Evolutionary conservation across 2,888 invertebrate species (phyloP).

Genomic region (Uloborus plumipes): DNA sequence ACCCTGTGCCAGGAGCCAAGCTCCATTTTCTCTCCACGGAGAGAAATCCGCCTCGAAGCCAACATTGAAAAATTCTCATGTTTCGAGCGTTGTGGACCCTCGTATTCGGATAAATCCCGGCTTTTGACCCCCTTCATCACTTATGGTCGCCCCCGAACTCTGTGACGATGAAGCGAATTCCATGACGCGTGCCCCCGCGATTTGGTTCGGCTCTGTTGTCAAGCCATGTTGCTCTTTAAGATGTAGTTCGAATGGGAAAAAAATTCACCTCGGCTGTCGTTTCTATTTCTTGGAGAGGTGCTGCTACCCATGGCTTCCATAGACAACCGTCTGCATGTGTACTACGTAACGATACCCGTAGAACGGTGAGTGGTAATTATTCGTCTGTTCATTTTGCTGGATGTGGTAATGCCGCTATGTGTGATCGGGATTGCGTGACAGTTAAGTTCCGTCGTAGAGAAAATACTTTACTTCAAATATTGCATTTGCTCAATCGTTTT

Average conservation of each 20-base stretch:
- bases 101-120: not conserved
- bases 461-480: too few relatives aligned
- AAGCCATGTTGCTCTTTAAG: slow-evolving; percentile 34
- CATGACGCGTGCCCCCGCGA: not conserved
- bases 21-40: slow-evolving; percentile 35
- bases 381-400: too few relatives aligned
- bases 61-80: not conserved
- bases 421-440: too few relatives aligned
- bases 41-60: not conserved
- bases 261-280: slow-evolving; percentile 5
- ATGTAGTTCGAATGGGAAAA: slow-evolving; percentile 24
- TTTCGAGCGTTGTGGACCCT: not conserved
- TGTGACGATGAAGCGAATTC: too few relatives aligned
- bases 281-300: slow-evolving; percentile 15
- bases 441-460: too few relatives aligned
- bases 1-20: slow-evolving; percentile 16
- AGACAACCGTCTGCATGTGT: slow-evolving; percentile 75
- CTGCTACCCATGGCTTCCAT: slow-evolving; percentile 73
- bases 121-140: too few relatives aligned
- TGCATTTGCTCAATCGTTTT: too few relatives aligned
- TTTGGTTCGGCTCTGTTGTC: slow-evolving; percentile 27
- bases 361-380: slow-evolving; percentile 70
- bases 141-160: too few relatives aligned
- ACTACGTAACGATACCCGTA: slow-evolving; percentile 79
- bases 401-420: too few relatives aligned